Conservation (phyloP, 2,113 vertebrate genomes). For the Serinus canaria region DNA sequence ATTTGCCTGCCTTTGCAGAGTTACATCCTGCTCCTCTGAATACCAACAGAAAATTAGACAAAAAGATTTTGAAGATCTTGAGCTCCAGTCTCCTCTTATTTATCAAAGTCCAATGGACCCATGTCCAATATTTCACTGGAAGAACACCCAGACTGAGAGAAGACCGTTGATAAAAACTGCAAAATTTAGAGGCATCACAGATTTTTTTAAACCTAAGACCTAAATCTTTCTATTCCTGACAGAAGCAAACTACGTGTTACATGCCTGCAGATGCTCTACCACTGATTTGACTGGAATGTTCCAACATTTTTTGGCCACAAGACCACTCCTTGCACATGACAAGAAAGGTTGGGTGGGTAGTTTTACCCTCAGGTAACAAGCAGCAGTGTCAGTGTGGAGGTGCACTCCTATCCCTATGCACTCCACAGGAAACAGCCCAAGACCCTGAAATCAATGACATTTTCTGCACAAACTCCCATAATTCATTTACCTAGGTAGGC, state of each 20-base stretch:
- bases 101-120: neutral
- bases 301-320: neutral
- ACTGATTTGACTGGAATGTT: neutral
- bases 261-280: neutral
- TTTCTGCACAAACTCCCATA: neutral
- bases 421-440: neutral
- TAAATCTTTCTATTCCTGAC: neutral
- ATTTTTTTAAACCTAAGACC: neutral
- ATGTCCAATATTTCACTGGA: neutral
- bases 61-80: neutral
- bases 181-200: neutral
- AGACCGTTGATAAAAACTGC: neutral
- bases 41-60: neutral
- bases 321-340: neutral
- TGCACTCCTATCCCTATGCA: neutral
- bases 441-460: neutral
- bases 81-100: neutral
- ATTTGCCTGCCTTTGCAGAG: neutral
- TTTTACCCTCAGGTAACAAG: neutral
- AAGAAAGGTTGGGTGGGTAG: neutral
- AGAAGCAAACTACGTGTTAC: neutral
- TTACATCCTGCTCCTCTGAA: constrained; percentile 11
- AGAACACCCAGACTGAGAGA: neutral
- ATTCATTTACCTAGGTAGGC: neutral
- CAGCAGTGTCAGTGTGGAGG: neutral